These are phyloP conservation scores for Erpornis zantholeuca DNA, from an alignment of 2,113 vertebrate genomes.

Conservation along the genomic window DNA sequence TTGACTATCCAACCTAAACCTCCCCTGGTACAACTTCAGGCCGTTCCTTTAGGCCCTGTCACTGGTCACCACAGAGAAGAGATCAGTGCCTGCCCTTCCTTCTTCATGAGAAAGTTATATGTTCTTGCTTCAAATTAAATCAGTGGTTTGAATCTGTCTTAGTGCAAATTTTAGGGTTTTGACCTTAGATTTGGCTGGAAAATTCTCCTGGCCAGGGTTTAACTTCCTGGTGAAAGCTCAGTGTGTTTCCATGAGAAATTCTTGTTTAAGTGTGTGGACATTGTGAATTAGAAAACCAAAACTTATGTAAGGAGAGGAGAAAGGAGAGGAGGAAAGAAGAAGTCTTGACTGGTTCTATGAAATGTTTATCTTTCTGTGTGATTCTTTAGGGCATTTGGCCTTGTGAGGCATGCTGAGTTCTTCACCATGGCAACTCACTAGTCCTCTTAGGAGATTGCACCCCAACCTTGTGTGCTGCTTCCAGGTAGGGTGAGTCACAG, in stretches of 20 bases:
- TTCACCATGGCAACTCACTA: neutral
- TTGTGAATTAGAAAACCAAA: neutral
- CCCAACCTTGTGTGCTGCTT: neutral
- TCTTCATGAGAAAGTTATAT: neutral
- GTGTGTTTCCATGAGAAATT: neutral
- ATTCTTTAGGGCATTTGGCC: neutral
- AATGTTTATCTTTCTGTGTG: neutral
- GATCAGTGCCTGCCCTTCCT: neutral
- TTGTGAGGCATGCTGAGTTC: neutral
- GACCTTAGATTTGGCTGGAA: neutral
- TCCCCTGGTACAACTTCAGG: neutral
- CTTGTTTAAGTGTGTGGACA: neutral
- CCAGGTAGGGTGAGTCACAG: neutral
- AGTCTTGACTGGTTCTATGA: neutral
- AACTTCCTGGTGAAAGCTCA: neutral
- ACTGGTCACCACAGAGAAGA: neutral
- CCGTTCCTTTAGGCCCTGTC: neutral
- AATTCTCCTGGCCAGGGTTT: neutral
- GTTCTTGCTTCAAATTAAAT: neutral
- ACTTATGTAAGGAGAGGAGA: neutral
- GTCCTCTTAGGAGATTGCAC: neutral
- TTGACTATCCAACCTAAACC: neutral
- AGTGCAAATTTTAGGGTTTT: neutral
- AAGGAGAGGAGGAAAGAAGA: neutral
- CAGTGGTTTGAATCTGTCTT: neutral